Evolutionary conservation across 2,888 invertebrate species (phyloP), one percentile per base, ranked within the genome.

Genomic region (Hyalella azteca): DNA sequence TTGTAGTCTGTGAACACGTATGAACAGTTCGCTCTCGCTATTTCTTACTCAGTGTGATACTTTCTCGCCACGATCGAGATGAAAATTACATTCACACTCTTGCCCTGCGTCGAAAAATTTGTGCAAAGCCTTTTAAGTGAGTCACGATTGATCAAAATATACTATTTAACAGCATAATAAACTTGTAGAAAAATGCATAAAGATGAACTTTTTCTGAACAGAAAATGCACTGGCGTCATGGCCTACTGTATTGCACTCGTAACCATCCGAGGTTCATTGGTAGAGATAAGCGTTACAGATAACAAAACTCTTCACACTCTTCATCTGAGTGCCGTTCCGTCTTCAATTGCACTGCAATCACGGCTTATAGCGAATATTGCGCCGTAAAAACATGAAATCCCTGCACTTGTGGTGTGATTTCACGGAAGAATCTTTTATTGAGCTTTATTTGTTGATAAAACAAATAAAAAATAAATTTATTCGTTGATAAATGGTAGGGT

Each of bases 341-440:
- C 54, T 54, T 19, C 54, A 54, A 54, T 54, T 54, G 54, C 54
- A 54, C 29, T 54, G 26, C 22, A 54, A 54, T 54, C 9, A 54
- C 26, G 29, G n/a, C n/a, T n/a, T 29, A 7, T 7, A 29, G 54
- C 26, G 26, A 22, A 54, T 13, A 54, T 26, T 1, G 7, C 9
- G 54, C 29, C 54, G 54, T 54, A 29, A 22, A 26, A 1, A 54
- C 26, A 54, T 49, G 22, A 45, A 54, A 1, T 54, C 54, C 26
- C 54, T 15, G 19, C 22, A 26, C 22, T 22, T 26, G 22, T 54
- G 22, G 5, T 7, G 29, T 29, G 54, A 29, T 26, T 26, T 22
- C 22, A 54, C 22, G 4, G 26, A 5, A 54, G 54, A 9, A 7
- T 26, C 54, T 26, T 54, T 54, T 54, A 54, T 54, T 22, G 13